Percentiles rank a stretch among this genome's conserved stretches.
phyloP scores from a whole-genome alignment of 2,888 invertebrate genomes.

The Tineola bisselliella region DNA sequence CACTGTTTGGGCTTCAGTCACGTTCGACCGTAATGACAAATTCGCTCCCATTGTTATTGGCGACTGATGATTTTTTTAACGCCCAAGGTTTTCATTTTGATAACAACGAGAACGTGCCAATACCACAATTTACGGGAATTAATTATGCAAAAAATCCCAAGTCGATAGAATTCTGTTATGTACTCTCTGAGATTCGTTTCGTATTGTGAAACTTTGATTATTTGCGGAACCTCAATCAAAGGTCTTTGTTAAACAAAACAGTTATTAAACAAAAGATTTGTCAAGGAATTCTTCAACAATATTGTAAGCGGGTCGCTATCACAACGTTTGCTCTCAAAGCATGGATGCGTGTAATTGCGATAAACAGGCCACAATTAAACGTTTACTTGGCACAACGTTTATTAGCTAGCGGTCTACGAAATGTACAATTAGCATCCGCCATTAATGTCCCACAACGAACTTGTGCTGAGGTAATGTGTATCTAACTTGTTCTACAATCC shows the following conservation, averaged over 20 bases:
- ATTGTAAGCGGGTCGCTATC: background rate
- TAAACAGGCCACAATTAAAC: constrained; percentile 51
- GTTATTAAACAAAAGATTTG: background rate
- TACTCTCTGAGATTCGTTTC: background rate
- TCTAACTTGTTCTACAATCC: constrained; percentile 15
- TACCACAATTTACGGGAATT: constrained; percentile 45
- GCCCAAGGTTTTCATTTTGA: constrained; percentile 49
- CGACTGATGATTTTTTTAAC: constrained; percentile 46
- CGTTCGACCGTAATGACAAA: constrained; percentile 57
- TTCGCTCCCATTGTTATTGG: constrained; percentile 52
- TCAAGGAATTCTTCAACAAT: background rate
- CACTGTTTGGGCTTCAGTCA: constrained; percentile 50
- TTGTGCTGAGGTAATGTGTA: constrained; percentile 14
- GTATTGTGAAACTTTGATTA: background rate
- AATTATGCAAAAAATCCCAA: constrained; percentile 39
- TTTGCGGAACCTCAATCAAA: background rate
- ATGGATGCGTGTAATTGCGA: constrained; percentile 63
- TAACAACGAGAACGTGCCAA: constrained; percentile 54
- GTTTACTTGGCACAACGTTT: constrained; percentile 41
- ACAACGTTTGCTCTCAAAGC: constrained; percentile 9
- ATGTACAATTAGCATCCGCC: constrained; percentile 17
- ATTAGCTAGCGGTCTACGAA: constrained; percentile 23
- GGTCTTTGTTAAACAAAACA: background rate
- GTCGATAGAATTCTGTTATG: background rate
- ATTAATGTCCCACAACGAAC: constrained; percentile 13